Conservation (phyloP, 2,113 vertebrate genomes). For the Aspiorhynchus laticeps region DNA sequence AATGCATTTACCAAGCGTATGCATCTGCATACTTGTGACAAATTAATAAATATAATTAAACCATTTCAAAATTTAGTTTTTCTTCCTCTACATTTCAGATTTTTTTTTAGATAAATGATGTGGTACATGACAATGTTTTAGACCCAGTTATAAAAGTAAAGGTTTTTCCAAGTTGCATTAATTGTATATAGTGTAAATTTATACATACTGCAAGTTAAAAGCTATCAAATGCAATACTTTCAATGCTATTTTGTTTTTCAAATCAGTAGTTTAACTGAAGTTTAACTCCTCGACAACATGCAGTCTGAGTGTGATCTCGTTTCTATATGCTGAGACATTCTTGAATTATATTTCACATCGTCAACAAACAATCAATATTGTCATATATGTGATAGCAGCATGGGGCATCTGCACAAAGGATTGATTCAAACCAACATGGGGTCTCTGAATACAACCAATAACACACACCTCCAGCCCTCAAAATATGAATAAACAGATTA, state of each 20-base stretch:
- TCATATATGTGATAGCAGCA: background rate
- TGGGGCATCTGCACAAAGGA: background rate
- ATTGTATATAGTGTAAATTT: no score
- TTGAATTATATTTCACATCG: background rate
- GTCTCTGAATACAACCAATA: background rate
- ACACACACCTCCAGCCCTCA: background rate
- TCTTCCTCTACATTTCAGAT: no score
- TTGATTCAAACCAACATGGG: background rate
- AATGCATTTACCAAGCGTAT: no score
- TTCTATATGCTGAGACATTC: background rate
- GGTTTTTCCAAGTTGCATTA: no score
- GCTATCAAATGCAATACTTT: no score
- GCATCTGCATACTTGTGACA: background rate
- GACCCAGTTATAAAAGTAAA: no score
- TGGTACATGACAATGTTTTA: no score
- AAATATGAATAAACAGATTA: constrained; percentile 10
- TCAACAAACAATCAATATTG: background rate
- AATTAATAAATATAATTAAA: no score
- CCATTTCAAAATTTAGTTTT: background rate
- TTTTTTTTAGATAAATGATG: no score
- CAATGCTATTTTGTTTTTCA: no score
- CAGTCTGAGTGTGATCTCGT: background rate
- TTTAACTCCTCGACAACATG: background rate
- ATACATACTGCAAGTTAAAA: no score
- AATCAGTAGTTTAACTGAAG: no score